Conservation (phyloP, 2,888 invertebrate species). For the Melanostoma mellinum region DNA sequence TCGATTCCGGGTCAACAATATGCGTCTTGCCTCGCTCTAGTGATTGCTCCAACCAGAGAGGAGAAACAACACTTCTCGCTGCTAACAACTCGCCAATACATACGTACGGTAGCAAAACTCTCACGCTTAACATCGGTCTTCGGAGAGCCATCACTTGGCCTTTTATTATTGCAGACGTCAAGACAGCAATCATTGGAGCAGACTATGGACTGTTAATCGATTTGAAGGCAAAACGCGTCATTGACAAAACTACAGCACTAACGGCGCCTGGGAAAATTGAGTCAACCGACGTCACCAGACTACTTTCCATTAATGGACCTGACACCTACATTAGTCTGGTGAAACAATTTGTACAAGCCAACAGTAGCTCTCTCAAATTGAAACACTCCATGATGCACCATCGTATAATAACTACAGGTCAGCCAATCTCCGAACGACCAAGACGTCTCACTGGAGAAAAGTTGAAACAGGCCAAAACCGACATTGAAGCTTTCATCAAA, state of each 20-base stretch:
- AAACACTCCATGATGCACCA: slow-evolving; percentile 12
- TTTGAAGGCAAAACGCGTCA: slow-evolving; percentile 13
- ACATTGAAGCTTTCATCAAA: not conserved
- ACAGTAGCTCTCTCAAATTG: not conserved
- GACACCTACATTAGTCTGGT: not conserved
- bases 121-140: slow-evolving; percentile 24
- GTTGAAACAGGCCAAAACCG: not conserved
- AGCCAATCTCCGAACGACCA: slow-evolving; percentile 27
- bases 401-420: slow-evolving; percentile 27
- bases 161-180: slow-evolving; percentile 16
- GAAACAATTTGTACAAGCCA: not conserved
- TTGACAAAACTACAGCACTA: slow-evolving; percentile 27
- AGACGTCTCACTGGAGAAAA: not conserved
- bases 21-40: slow-evolving; percentile 21
- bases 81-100: slow-evolving; percentile 14
- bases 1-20: slow-evolving; percentile 4
- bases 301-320: slow-evolving; percentile 1
- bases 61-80: slow-evolving; percentile 1
- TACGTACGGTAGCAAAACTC: slow-evolving; percentile 10
- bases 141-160: not conserved
- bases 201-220: slow-evolving; percentile 18
- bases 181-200: slow-evolving; percentile 15
- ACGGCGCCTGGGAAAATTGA: not conserved
- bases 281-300: not conserved
- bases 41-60: not conserved